Evolutionary conservation across 2,888 invertebrate species (phyloP).

Genomic region (Venusia cambrica): DNA sequence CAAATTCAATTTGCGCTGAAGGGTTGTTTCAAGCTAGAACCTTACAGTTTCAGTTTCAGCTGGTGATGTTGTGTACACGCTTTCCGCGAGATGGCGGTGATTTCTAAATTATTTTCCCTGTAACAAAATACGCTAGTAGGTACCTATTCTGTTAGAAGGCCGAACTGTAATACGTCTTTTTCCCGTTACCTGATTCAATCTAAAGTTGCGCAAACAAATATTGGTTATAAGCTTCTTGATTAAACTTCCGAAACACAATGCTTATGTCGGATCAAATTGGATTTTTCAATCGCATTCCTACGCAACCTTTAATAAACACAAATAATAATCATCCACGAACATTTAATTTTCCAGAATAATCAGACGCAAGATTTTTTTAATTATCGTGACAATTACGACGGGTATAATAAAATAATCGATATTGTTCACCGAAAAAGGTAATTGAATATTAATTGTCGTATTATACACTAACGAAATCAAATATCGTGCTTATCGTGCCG

Average conservation of each 20-base stretch:
- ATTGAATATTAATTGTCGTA: slow-evolving; percentile 20
- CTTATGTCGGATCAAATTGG: slow-evolving; percentile 25
- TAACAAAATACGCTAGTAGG: no score
- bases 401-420: slow-evolving; percentile 15
- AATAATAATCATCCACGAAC: slow-evolving; percentile 19
- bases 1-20: slow-evolving; percentile 25
- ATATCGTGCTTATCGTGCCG: slow-evolving; percentile 39
- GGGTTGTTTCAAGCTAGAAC: slow-evolving; percentile 34
- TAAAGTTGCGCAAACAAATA: slow-evolving; percentile 26
- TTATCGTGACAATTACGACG: slow-evolving; percentile 13
- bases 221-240: slow-evolving; percentile 24
- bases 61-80: slow-evolving; percentile 37
- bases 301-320: slow-evolving; percentile 22
- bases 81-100: slow-evolving; percentile 50
- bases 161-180: no score
- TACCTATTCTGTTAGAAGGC: no score
- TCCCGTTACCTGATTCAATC: slow-evolving; percentile 20
- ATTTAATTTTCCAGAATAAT: slow-evolving; percentile 20
- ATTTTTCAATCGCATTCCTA: slow-evolving; percentile 24
- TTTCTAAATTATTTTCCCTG: slow-evolving; percentile 5
- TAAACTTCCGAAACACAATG: slow-evolving; percentile 27
- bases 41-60: slow-evolving; percentile 47
- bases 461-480: slow-evolving; percentile 39
- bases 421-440: slow-evolving; percentile 15
- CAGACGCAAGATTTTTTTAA: slow-evolving; percentile 16